A percentile compares a stretch with the other conserved stretches of the same genome.
Conservation (phyloP, 1,140 invertebrate genomes). For the Zaprionus ghesquierei region DNA sequence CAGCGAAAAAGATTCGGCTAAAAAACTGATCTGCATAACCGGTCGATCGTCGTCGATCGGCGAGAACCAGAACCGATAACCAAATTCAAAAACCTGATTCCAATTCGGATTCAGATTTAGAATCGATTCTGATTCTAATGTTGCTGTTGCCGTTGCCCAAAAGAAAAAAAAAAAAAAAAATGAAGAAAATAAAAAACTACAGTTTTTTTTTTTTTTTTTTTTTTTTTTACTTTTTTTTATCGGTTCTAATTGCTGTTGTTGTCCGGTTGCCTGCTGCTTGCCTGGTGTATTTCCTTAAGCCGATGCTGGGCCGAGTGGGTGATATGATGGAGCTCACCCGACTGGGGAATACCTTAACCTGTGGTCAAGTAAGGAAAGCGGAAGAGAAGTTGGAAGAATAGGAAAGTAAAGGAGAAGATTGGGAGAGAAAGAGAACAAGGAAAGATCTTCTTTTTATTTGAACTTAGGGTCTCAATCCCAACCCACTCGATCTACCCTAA, state of each 20-base stretch:
- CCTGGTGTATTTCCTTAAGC: slow-evolving; percentile 63
- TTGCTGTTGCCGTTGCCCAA: slow-evolving; percentile 23
- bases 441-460: neutral
- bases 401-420: neutral
- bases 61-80: slow-evolving; percentile 41
- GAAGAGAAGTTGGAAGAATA: no score
- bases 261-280: slow-evolving; percentile 1
- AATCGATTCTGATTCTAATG: slow-evolving; percentile 23
- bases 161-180: neutral
- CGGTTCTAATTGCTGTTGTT: slow-evolving; percentile 27
- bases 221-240: neutral
- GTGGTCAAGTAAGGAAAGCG: neutral
- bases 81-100: slow-evolving; percentile 43
- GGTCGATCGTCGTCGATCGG: slow-evolving; percentile 51
- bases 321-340: neutral
- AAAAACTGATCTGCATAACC: slow-evolving; percentile 67
- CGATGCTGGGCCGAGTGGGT: slow-evolving; percentile 14
- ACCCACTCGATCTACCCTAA: neutral
- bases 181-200: neutral
- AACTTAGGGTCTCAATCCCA: neutral
- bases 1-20: slow-evolving; percentile 8
- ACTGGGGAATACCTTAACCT: slow-evolving; percentile 1
- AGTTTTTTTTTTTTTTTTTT: no score
- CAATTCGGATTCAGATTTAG: slow-evolving; percentile 30
- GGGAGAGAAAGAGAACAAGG: neutral